Conservation (phyloP, 2,888 invertebrate species). For the Polia nebulosa region DNA sequence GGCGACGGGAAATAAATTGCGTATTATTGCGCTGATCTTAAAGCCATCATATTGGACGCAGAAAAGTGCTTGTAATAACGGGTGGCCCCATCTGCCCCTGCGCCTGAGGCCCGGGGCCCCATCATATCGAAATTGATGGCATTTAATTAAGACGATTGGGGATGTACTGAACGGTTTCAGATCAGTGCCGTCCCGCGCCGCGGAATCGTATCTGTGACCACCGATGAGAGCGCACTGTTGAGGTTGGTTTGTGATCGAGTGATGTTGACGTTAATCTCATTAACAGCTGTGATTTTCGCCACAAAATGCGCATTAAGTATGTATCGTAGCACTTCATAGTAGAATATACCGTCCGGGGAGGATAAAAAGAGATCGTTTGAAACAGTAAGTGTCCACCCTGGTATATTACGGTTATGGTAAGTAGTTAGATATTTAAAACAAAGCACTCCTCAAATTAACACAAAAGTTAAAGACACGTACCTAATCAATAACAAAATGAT, state of each 20-base stretch:
- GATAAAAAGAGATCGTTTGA: neutral
- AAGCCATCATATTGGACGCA: conserved; percentile 33
- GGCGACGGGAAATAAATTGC: conserved; percentile 60
- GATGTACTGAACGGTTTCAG: conserved; percentile 44
- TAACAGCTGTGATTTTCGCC: neutral
- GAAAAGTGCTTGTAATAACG: conserved; percentile 33
- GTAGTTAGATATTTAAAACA: neutral
- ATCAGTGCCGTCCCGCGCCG: conserved; percentile 20
- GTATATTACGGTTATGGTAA: neutral
- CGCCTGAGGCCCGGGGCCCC: conserved; percentile 37
- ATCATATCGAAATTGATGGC: conserved; percentile 70
- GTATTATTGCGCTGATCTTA: conserved; percentile 59
- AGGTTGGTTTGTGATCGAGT: neutral
- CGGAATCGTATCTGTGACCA: conserved; percentile 13
- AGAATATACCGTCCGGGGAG: neutral
- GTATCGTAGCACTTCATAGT: neutral
- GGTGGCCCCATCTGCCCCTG: conserved; percentile 3
- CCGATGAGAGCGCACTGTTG: conserved; percentile 1
- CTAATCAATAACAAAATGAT: neutral
- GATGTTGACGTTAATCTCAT: neutral
- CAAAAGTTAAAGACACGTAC: neutral
- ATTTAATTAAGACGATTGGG: conserved; percentile 73
- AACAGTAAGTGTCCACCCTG: too few relatives aligned
- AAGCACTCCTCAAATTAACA: conserved; percentile 1
- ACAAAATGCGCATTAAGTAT: neutral